These are phyloP conservation scores for Nycteola revayana DNA, from an alignment of 2,888 invertebrate species.

Conservation along the genomic window DNA sequence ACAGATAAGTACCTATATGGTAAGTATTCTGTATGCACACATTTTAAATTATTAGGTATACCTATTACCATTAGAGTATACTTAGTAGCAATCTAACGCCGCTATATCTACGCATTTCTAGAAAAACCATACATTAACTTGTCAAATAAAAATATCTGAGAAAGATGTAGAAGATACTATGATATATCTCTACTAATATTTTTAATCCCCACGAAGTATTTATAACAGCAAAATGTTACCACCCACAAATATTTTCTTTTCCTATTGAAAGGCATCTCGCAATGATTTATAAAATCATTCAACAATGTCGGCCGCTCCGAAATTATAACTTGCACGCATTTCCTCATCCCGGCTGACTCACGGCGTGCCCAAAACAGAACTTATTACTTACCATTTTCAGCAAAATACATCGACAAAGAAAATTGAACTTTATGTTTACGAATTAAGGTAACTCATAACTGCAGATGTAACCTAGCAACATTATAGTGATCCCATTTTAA, in stretches of 20 bases:
- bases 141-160: too few species aligned
- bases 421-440: conserved; percentile 28
- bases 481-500: conserved; percentile 44
- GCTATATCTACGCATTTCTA: too few species aligned
- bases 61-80: too few species aligned
- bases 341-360: conserved; percentile 78
- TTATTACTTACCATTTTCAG: conserved; percentile 62
- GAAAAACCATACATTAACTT: too few species aligned
- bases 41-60: too few species aligned
- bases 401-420: conserved; percentile 17
- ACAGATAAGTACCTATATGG: too few species aligned
- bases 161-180: too few species aligned
- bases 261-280: conserved; percentile 41
- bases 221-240: conserved; percentile 31
- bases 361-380: conserved; percentile 75
- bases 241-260: conserved; percentile 39
- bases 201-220: neutral
- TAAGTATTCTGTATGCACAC: too few species aligned
- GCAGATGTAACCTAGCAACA: conserved; percentile 41
- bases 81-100: too few species aligned
- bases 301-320: conserved; percentile 73
- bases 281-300: conserved; percentile 69
- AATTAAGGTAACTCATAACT: conserved; percentile 16
- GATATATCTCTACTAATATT: too few species aligned
- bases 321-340: conserved; percentile 79